phyloP scores from a whole-genome alignment of 2,797 vertebrate species.

The Glossophaga mutica region DNA sequence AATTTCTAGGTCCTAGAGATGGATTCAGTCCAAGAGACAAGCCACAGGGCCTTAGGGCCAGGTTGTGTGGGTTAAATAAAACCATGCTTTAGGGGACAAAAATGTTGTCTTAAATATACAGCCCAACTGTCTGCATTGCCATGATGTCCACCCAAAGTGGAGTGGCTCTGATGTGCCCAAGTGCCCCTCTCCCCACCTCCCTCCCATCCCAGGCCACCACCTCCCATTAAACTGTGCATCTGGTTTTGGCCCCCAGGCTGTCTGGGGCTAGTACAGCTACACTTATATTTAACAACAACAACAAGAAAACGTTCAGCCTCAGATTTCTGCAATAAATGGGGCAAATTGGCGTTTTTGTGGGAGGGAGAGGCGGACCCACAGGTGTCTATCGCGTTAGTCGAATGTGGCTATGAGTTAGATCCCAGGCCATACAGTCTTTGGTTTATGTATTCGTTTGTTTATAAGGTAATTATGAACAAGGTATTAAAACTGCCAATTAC shows the following conservation, averaged over 20 bases:
- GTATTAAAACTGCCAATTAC: conserved; percentile 97
- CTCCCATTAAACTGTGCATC: conserved; percentile 49
- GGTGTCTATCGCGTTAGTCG: conserved; percentile 64
- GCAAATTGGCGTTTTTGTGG: conserved; percentile 66
- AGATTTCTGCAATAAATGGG: conserved; percentile 73
- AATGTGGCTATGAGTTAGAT: conserved; percentile 77
- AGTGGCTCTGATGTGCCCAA: background rate
- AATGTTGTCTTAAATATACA: conserved; percentile 43
- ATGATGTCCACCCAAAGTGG: conserved; percentile 29
- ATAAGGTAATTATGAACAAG: conserved; percentile 97
- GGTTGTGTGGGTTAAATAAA: conserved; percentile 49
- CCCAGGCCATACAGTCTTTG: conserved; percentile 81
- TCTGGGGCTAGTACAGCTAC: conserved; percentile 36
- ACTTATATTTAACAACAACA: conserved; percentile 17
- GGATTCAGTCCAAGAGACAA: conserved; percentile 52
- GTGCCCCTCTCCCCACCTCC: background rate
- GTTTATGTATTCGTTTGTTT: conserved; percentile 91
- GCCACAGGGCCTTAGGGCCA: conserved; percentile 53
- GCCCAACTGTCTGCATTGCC: conserved; percentile 42
- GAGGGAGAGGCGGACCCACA: background rate
- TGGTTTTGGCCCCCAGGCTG: conserved; percentile 70
- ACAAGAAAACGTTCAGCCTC: conserved; percentile 55
- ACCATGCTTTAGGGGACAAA: conserved; percentile 15
- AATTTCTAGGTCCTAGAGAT: conserved; percentile 54
- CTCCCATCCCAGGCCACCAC: background rate